Evolutionary conservation across 30 jellyfish, hydroid and myxozoan genomes (phyloP).

Genomic region (Haliclystus octoradiatus): DNA sequence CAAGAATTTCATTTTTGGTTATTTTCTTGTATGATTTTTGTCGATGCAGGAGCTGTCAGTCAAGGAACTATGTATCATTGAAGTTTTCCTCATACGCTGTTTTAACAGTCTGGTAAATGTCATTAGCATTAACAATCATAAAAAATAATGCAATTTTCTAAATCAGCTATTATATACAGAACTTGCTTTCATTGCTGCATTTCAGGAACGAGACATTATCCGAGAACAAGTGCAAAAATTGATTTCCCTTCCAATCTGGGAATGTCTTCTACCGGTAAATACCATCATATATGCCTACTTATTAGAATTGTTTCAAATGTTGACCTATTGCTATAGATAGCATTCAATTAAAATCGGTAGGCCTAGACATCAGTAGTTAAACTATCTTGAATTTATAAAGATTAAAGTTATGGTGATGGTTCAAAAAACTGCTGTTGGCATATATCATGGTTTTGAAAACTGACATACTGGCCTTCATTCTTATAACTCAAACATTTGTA

Average conservation of each 20-base stretch:
- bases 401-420: no score
- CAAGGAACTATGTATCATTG: slow-evolving; percentile 45
- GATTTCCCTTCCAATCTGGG: slow-evolving; percentile 77
- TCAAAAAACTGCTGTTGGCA: no score
- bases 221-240: slow-evolving; percentile 87
- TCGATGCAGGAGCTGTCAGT: slow-evolving; percentile 43
- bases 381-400: no score
- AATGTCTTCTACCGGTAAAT: slow-evolving; percentile 76
- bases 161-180: no score
- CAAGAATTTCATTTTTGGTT: neutral
- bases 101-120: slow-evolving; percentile 77
- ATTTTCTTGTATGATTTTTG: slow-evolving; percentile 5
- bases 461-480: no score
- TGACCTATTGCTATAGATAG: neutral
- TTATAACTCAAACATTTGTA: no score
- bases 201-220: slow-evolving; percentile 76
- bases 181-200: no score
- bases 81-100: slow-evolving; percentile 58
- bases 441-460: no score
- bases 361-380: neutral
- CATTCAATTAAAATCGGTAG: neutral
- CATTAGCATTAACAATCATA: neutral
- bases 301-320: neutral
- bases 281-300: no score
- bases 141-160: no score